These are phyloP conservation scores for Drosophila willistoni DNA, from an alignment of 1,140 invertebrate species.

Conservation along the genomic window DNA sequence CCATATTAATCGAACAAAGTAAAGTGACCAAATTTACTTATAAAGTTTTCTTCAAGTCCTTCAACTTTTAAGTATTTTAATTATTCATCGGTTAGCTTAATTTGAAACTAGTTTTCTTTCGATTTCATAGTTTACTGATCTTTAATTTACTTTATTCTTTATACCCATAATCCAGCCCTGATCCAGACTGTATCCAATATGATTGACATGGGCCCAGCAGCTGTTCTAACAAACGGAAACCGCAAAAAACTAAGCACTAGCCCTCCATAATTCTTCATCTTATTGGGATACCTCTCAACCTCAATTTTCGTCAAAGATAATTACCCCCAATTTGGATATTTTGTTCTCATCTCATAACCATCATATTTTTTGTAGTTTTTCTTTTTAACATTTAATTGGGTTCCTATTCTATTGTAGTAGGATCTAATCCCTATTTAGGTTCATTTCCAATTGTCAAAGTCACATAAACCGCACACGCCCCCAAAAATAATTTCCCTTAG, in stretches of 20 bases:
- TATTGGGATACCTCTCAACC: slow-evolving; percentile 35
- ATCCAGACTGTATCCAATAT: slow-evolving; percentile 24
- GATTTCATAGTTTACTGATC: background rate
- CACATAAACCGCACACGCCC: slow-evolving; percentile 26
- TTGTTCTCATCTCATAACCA: slow-evolving; percentile 60
- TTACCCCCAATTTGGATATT: slow-evolving; percentile 48
- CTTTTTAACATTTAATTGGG: slow-evolving; percentile 51
- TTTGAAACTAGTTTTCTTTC: too few relatives aligned
- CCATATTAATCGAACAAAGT: too few relatives aligned
- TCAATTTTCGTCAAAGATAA: slow-evolving; percentile 65
- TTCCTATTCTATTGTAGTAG: slow-evolving; percentile 26
- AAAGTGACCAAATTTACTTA: too few relatives aligned
- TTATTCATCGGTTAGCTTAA: too few relatives aligned
- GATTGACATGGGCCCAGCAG: slow-evolving; percentile 43
- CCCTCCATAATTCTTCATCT: slow-evolving; percentile 15
- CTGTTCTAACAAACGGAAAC: slow-evolving; percentile 55
- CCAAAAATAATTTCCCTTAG: background rate
- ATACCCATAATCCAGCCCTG: background rate
- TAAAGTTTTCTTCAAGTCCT: too few relatives aligned
- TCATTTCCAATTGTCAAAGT: slow-evolving; percentile 48
- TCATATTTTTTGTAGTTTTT: slow-evolving; percentile 43
- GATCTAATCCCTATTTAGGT: slow-evolving; percentile 58
- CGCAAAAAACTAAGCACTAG: slow-evolving; percentile 42
- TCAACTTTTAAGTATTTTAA: too few relatives aligned
- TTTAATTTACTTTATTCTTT: background rate